These are phyloP conservation scores for Phymorhynchus buccinoides DNA, from an alignment of 1,140 invertebrate species.

Conservation along the genomic window DNA sequence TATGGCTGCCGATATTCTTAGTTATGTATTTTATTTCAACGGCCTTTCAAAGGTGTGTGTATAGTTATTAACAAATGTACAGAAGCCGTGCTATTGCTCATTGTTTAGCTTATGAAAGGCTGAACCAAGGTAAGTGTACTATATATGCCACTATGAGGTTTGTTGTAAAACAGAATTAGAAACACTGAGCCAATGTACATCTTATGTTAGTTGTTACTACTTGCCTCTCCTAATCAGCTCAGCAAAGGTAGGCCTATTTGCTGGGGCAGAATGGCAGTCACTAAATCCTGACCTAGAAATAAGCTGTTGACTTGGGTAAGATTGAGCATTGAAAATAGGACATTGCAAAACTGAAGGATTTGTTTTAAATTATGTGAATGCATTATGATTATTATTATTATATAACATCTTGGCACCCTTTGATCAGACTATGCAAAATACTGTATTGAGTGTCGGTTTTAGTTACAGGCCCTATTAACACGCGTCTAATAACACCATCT, in stretches of 20 bases:
- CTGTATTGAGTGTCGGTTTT: too few relatives aligned
- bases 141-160: conserved; percentile 14
- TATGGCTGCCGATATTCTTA: conserved; percentile 28
- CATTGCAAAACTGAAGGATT: background rate
- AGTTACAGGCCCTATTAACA: too few relatives aligned
- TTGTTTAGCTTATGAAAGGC: background rate
- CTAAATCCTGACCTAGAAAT: background rate
- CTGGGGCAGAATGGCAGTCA: background rate
- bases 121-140: background rate
- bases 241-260: conserved; percentile 4
- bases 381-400: too few relatives aligned
- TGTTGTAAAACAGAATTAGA: background rate
- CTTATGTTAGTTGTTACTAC: background rate
- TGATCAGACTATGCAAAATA: too few relatives aligned
- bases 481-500: too few relatives aligned
- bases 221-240: conserved; percentile 28
- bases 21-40: conserved; percentile 22
- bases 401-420: too few relatives aligned
- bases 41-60: background rate
- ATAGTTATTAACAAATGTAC: background rate
- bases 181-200: conserved; percentile 4
- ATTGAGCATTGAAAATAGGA: background rate
- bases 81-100: background rate
- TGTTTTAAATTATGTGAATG: too few relatives aligned
- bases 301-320: background rate